phyloP scores from a whole-genome alignment of 2,888 invertebrate species.

The Hedya salicella region DNA sequence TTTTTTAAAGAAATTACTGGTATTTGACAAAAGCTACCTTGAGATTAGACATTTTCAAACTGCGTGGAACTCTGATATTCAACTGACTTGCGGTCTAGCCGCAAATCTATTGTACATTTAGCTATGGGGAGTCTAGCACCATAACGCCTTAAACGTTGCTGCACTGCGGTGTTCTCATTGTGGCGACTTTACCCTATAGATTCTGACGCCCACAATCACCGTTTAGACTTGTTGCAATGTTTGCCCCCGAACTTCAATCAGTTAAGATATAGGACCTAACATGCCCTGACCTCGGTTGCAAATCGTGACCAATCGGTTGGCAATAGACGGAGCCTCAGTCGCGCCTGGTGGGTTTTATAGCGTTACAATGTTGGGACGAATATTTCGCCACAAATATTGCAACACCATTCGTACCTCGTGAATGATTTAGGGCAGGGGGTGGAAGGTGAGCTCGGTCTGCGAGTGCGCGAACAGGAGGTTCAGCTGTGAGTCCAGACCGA shows the following conservation, averaged over 20 bases:
- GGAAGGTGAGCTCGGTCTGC: constrained; percentile 87
- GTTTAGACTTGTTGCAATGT: constrained; percentile 20
- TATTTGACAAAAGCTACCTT: constrained; percentile 7
- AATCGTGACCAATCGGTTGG: constrained; percentile 73
- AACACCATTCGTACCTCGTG: constrained; percentile 68
- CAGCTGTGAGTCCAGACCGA: constrained; percentile 88
- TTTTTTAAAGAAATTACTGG: not conserved
- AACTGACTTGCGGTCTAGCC: constrained; percentile 16
- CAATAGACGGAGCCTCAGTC: constrained; percentile 77
- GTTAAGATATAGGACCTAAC: constrained; percentile 47
- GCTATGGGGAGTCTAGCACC: not conserved
- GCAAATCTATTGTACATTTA: not conserved
- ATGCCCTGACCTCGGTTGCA: constrained; percentile 64
- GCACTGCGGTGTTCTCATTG: constrained; percentile 16
- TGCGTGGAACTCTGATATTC: constrained; percentile 4
- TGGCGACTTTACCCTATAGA: constrained; percentile 2
- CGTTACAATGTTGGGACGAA: constrained; percentile 58
- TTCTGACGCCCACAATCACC: constrained; percentile 20
- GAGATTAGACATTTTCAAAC: constrained; percentile 10
- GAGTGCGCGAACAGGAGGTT: constrained; percentile 87
- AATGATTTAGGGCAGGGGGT: constrained; percentile 79
- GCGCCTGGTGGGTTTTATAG: constrained; percentile 74
- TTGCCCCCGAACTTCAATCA: constrained; percentile 60
- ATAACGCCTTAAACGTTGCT: constrained; percentile 8
- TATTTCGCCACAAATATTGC: constrained; percentile 56